A percentile compares a stretch with the other conserved stretches of the same genome.
These are phyloP conservation scores for Pocillopora grandis DNA, from an alignment of 92 coral and sea anemone species.

Conservation along the genomic window DNA sequence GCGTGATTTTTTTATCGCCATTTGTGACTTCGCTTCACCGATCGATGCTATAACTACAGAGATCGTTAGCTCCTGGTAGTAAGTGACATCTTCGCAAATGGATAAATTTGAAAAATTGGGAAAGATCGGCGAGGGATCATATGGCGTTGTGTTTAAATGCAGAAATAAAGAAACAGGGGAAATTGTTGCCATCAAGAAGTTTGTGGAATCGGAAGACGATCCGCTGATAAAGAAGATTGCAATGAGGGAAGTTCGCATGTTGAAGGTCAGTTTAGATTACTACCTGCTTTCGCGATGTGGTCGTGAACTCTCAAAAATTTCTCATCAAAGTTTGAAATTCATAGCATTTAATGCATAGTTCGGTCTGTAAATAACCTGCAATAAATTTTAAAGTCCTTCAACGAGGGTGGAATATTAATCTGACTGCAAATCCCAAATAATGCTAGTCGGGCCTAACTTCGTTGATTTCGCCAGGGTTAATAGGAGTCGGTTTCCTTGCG, in stretches of 20 bases:
- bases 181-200: constrained; percentile 95
- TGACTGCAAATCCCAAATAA: background rate
- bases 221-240: constrained; percentile 92
- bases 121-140: constrained; percentile 97
- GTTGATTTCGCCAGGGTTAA: too few relatives aligned
- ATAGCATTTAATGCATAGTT: background rate
- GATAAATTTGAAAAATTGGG: constrained; percentile 94
- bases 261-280: constrained; percentile 59
- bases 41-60: constrained; percentile 22
- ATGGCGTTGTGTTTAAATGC: constrained; percentile 97
- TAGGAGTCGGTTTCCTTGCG: too few relatives aligned
- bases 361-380: background rate
- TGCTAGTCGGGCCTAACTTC: too few relatives aligned
- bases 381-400: background rate
- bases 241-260: constrained; percentile 92
- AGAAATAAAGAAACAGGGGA: constrained; percentile 90
- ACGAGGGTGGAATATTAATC: constrained; percentile 31
- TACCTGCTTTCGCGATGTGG: background rate
- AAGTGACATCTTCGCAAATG: constrained; percentile 44
- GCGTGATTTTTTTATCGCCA: background rate
- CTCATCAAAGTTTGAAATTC: background rate
- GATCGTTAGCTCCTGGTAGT: background rate
- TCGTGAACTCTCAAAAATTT: background rate
- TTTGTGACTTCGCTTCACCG: constrained; percentile 20
- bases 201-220: constrained; percentile 96